These are phyloP conservation scores for Drosophila mayaguana DNA, from an alignment of 2,888 invertebrate species.

Conservation along the genomic window DNA sequence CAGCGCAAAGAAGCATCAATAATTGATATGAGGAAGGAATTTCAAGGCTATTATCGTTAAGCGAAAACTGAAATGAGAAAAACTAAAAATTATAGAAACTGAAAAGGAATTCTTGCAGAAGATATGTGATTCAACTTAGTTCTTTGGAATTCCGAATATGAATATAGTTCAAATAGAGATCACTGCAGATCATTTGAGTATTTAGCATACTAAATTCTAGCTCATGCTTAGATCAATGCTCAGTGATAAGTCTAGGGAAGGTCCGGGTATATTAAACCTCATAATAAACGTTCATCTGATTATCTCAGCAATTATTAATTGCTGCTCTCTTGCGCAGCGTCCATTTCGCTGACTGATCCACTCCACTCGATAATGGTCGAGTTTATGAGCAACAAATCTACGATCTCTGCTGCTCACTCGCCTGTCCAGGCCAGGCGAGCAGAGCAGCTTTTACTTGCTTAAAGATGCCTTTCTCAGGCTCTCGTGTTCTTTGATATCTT, in stretches of 20 bases:
- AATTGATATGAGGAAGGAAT: conserved; percentile 10
- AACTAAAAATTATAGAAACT: neutral
- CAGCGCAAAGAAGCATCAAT: conserved; percentile 7
- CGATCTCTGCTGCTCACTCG: neutral
- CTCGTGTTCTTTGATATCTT: conserved; percentile 28
- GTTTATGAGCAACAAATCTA: neutral
- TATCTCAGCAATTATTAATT: neutral
- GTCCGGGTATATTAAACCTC: neutral
- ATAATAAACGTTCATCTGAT: neutral
- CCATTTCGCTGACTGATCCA: neutral
- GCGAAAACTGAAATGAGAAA: neutral
- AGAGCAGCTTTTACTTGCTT: conserved; percentile 36
- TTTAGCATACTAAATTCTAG: neutral
- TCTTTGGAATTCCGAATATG: neutral
- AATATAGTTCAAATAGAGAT: neutral
- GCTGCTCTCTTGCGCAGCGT: neutral
- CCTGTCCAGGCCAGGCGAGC: neutral
- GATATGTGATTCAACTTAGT: neutral
- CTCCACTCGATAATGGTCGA: neutral
- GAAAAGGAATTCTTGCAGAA: neutral
- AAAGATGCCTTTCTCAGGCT: conserved; percentile 32
- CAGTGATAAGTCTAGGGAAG: neutral
- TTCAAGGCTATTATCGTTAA: conserved; percentile 4
- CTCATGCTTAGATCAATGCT: neutral
- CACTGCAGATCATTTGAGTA: neutral